These are phyloP conservation scores for Seriola dumerili DNA, from an alignment of 2,113 vertebrate species.

Conservation along the genomic window DNA sequence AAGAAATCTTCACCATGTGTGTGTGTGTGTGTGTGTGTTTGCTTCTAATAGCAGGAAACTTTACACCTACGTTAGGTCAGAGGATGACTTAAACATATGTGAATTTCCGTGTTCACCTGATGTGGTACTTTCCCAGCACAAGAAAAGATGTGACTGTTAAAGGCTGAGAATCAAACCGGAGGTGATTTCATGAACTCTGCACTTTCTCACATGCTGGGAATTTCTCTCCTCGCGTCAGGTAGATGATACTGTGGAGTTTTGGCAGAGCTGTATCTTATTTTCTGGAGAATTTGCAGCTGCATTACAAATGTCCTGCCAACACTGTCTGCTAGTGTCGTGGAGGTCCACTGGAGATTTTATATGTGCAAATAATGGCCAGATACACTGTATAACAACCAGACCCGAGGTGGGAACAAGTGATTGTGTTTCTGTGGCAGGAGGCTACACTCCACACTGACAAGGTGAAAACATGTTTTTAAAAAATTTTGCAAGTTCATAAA, in stretches of 20 bases:
- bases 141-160: background rate
- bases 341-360: background rate
- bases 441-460: too few species aligned
- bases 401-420: background rate
- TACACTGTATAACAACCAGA: background rate
- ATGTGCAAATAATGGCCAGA: conserved; percentile 7
- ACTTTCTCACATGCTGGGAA: conserved; percentile 19
- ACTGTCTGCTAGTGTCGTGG: background rate
- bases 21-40: conserved; percentile 42
- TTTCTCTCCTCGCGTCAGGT: conserved; percentile 24
- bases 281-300: conserved; percentile 14
- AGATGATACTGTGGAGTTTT: background rate
- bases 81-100: conserved; percentile 74
- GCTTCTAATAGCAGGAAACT: conserved; percentile 56
- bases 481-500: too few species aligned
- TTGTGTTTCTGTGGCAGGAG: background rate
- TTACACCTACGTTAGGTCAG: conserved; percentile 71
- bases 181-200: conserved; percentile 27
- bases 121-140: conserved; percentile 44
- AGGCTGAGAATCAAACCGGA: conserved; percentile 13
- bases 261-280: conserved; percentile 1
- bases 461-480: too few species aligned
- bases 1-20: conserved; percentile 58
- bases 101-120: conserved; percentile 68
- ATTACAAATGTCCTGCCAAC: conserved; percentile 11